phyloP scores from a whole-genome alignment of 2,797 vertebrate species.

The Mycteria americana region DNA sequence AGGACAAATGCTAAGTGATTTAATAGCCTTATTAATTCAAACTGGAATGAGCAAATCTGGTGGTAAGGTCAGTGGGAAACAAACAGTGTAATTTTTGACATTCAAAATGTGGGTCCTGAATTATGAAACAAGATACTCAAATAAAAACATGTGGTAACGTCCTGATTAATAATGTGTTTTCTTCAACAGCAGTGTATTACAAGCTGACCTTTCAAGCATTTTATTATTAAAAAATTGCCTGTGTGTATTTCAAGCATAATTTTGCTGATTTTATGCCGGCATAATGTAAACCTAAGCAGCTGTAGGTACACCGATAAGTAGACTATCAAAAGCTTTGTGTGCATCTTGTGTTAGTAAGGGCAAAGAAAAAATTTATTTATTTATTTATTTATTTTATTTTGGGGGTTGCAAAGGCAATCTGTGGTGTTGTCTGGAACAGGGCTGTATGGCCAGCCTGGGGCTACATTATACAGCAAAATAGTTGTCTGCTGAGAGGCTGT shows the following conservation, averaged over 20 bases:
- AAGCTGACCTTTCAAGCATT: conserved; percentile 16
- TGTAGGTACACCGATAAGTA: background rate
- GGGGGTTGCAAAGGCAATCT: background rate
- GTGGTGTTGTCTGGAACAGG: background rate
- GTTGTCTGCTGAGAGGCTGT: background rate
- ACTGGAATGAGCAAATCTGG: background rate
- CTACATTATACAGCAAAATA: background rate
- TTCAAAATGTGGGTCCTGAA: background rate
- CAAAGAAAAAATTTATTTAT: background rate
- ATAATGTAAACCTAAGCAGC: background rate
- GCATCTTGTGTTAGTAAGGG: background rate
- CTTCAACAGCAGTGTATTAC: background rate
- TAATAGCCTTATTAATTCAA: background rate
- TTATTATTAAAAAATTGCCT: background rate
- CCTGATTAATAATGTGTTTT: conserved; percentile 18
- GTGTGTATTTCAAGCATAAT: background rate
- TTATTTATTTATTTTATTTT: background rate
- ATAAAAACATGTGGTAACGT: background rate
- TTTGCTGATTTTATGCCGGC: background rate
- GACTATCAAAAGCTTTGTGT: background rate
- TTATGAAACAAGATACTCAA: background rate
- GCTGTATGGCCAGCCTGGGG: background rate
- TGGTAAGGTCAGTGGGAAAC: background rate
- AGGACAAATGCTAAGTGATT: background rate
- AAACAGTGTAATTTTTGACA: background rate